Conservation (phyloP, 2,797 vertebrate species). For the Poeciliopsis infans region DNA sequence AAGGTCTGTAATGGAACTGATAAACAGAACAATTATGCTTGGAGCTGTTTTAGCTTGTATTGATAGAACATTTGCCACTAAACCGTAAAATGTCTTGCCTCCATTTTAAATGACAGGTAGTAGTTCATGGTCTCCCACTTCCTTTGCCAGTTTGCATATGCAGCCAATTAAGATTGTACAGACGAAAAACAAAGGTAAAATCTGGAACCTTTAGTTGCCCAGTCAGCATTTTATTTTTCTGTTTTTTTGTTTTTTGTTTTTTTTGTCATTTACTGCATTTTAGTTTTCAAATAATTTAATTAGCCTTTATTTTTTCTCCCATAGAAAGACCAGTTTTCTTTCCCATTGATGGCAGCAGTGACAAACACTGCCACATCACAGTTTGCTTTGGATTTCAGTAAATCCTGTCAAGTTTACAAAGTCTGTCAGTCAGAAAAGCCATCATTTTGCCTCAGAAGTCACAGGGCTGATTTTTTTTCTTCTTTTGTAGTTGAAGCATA, state of each 20-base stretch:
- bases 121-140: slow-evolving; percentile 33
- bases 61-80: slow-evolving; percentile 66
- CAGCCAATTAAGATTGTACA: slow-evolving; percentile 28
- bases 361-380: slow-evolving; percentile 10
- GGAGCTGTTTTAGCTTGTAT: slow-evolving; percentile 62
- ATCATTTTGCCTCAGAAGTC: slow-evolving; percentile 27
- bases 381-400: slow-evolving; percentile 15
- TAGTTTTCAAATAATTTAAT: neutral
- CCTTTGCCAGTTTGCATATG: slow-evolving; percentile 33
- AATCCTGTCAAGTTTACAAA: slow-evolving; percentile 20
- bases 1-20: slow-evolving; percentile 78
- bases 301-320: neutral
- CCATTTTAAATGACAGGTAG: slow-evolving; percentile 51
- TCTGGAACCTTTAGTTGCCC: slow-evolving; percentile 1
- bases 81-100: slow-evolving; percentile 52
- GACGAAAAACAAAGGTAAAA: slow-evolving; percentile 4
- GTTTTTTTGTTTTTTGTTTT: no score
- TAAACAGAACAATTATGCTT: slow-evolving; percentile 78
- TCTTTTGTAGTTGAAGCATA: neutral
- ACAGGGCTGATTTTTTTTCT: neutral
- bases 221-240: neutral
- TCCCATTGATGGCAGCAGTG: slow-evolving; percentile 6
- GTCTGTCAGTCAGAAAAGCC: slow-evolving; percentile 20
- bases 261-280: neutral
- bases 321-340: neutral